Evolutionary conservation across 1,140 invertebrate species (phyloP).

Genomic region (Musca vetustissima): DNA sequence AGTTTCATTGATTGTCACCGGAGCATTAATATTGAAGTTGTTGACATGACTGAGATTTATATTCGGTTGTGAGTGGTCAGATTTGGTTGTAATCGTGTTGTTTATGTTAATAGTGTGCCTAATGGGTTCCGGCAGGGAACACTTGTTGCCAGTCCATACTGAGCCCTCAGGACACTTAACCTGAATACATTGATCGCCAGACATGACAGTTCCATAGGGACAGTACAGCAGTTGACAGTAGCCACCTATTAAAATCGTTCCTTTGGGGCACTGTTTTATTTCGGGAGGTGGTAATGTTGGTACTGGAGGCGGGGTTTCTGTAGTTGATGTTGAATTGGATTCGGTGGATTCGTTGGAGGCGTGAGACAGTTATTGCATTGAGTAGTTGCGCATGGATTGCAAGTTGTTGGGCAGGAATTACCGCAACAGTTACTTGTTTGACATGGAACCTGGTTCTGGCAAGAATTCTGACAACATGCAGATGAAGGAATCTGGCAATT

Average conservation of each 20-base stretch:
- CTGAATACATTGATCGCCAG: slow-evolving; percentile 31
- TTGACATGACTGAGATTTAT: slow-evolving; percentile 37
- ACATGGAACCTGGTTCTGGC: neutral
- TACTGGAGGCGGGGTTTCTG: neutral
- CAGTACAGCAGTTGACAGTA: slow-evolving; percentile 40
- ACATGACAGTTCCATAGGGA: slow-evolving; percentile 13
- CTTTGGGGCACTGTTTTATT: slow-evolving; percentile 33
- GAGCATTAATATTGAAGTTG: slow-evolving; percentile 39
- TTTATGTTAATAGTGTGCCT: slow-evolving; percentile 33
- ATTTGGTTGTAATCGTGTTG: slow-evolving; percentile 26
- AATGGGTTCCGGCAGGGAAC: slow-evolving; percentile 27
- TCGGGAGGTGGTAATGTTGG: slow-evolving; percentile 27
- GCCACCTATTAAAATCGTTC: slow-evolving; percentile 34
- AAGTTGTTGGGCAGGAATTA: neutral
- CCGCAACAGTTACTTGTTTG: neutral
- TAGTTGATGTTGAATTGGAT: neutral
- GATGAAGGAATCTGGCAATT: neutral
- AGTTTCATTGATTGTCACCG: slow-evolving; percentile 18
- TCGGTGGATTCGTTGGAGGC: neutral
- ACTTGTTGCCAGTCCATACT: slow-evolving; percentile 38
- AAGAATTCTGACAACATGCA: neutral
- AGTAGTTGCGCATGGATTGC: neutral
- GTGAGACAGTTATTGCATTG: neutral
- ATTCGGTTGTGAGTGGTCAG: slow-evolving; percentile 15
- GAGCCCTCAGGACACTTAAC: slow-evolving; percentile 36